Conservation (phyloP, 2,888 invertebrate species). For the Mamestra brassicae region DNA sequence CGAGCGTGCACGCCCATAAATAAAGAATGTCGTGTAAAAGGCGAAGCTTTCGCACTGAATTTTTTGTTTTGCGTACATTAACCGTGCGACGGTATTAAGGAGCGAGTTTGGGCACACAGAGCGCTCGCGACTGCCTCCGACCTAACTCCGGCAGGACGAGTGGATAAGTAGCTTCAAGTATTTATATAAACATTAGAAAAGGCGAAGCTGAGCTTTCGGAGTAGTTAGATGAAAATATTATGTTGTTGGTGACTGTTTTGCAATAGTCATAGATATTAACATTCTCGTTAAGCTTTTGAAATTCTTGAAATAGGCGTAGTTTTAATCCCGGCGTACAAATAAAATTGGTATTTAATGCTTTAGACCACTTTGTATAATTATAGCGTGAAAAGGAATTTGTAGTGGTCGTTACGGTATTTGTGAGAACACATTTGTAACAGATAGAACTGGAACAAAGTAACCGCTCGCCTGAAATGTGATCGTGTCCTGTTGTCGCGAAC, state of each 20-base stretch:
- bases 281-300: background rate
- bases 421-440: constrained; percentile 20
- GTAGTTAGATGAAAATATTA: constrained; percentile 29
- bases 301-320: constrained; percentile 9
- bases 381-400: background rate
- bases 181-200: constrained; percentile 45
- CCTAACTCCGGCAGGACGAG: constrained; percentile 24
- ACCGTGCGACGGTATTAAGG: constrained; percentile 58
- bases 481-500: constrained; percentile 43
- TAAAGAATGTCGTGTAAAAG: constrained; percentile 80
- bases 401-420: constrained; percentile 9
- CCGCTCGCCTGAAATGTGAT: constrained; percentile 46
- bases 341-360: background rate
- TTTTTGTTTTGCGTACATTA: constrained; percentile 75
- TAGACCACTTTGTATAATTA: background rate
- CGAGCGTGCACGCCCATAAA: constrained; percentile 79
- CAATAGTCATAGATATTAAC: constrained; percentile 4
- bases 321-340: constrained; percentile 8
- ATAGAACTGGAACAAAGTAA: constrained; percentile 47
- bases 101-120: constrained; percentile 44
- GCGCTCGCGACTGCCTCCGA: constrained; percentile 17
- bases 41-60: constrained; percentile 71
- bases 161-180: constrained; percentile 37
- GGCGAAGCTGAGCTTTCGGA: constrained; percentile 5
- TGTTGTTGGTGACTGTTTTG: constrained; percentile 10